Conservation (phyloP, 2,797 vertebrate genomes). For the Lophotriccus pileatus region DNA sequence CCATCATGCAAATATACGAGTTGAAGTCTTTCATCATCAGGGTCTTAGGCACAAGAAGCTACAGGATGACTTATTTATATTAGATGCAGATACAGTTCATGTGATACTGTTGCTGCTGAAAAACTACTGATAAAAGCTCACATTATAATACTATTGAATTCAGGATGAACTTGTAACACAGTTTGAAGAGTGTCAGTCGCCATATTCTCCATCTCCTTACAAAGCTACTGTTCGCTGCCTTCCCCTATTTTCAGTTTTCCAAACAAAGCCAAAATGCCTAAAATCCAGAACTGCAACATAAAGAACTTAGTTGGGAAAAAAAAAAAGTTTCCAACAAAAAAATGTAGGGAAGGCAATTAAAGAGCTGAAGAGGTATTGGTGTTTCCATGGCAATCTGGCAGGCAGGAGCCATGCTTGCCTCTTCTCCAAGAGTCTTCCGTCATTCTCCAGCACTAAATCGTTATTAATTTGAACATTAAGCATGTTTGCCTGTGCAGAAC, state of each 20-base stretch:
- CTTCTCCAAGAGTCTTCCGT: background rate
- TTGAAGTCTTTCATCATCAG: background rate
- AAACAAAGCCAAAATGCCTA: background rate
- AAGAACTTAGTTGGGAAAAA: background rate
- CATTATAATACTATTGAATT: background rate
- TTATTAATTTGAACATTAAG: background rate
- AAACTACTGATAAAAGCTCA: background rate
- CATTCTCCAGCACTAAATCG: slow-evolving; percentile 46
- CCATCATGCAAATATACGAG: background rate
- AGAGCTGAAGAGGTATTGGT: slow-evolving; percentile 29
- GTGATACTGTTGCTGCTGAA: background rate
- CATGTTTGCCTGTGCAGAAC: background rate
- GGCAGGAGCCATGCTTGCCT: background rate
- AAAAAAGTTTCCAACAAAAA: background rate
- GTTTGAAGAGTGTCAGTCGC: background rate
- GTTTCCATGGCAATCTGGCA: slow-evolving; percentile 61
- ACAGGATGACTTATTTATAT: background rate
- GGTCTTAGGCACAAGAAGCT: background rate
- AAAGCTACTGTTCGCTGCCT: background rate
- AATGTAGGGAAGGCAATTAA: slow-evolving; percentile 38
- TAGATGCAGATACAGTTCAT: background rate
- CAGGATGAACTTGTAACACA: background rate
- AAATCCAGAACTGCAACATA: background rate
- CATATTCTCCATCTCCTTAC: background rate
- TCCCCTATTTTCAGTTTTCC: background rate